phyloP scores from a whole-genome alignment of 2,113 vertebrate genomes.

The Pangasianodon hypophthalmus region DNA sequence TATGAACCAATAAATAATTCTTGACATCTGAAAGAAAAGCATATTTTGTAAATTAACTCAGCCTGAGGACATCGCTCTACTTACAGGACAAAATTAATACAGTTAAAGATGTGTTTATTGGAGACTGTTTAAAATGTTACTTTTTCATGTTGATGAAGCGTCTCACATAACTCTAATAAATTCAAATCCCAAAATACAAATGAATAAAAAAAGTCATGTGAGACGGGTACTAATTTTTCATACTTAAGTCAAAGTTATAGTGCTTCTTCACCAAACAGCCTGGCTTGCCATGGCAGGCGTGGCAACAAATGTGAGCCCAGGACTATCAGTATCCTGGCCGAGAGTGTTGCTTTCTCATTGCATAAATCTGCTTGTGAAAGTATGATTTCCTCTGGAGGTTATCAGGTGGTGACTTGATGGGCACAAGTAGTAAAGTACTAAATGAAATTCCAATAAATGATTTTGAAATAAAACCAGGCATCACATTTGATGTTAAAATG shows the following conservation, averaged over 20 bases:
- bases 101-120: not conserved
- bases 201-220: not conserved
- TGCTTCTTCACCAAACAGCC: not conserved
- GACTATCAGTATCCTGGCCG: not conserved
- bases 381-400: not conserved
- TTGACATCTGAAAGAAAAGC: slow-evolving; percentile 65
- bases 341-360: not conserved
- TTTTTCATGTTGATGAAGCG: not conserved
- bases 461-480: not conserved
- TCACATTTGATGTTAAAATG: not conserved
- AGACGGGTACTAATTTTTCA: not conserved
- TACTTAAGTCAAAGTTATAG: not conserved
- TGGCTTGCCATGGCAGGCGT: not conserved
- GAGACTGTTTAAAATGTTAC: not conserved
- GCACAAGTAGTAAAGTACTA: not conserved
- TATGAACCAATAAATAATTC: slow-evolving; percentile 65
- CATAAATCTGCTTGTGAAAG: not conserved
- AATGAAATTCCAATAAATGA: not conserved
- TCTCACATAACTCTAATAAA: not conserved
- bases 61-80: not conserved
- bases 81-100: too few relatives aligned
- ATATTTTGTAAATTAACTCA: slow-evolving; percentile 60
- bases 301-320: not conserved
- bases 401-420: not conserved
- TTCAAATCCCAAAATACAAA: not conserved